Evolutionary conservation across 2,888 invertebrate species (phyloP), one percentile per base, ranked within the genome.

Genomic region (Branchellion lobata): DNA sequence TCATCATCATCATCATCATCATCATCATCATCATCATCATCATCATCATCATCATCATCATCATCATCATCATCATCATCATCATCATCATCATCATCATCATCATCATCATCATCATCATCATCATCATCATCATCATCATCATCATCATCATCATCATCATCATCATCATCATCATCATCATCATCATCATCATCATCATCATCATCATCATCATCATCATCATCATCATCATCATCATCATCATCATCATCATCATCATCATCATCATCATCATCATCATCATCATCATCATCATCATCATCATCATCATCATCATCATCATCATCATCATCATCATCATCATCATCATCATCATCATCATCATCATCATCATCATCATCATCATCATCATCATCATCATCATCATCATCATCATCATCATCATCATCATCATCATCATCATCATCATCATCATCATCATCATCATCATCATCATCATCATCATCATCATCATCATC

Each of bases 401-500:
- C 61, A 74, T 74, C 74, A 74, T 74, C 74, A 74, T 34, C 24
- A 74, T 74, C 74, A 74, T 40, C 47, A 40, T 74, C 36, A 40
- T 74, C 40, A 24, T 40, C 74, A 74, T 24, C 21, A 18, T 21
- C 29, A 27, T 71, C 34, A 27, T 33, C 71, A 71, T 71, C 71
- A 71, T 33, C 29, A 71, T 71, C 71, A 71, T 33, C 34, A 71
- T 71, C 29, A 71, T 33, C 11, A 53, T 57, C 14, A 47, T 34
- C 11, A 1, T 24, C 51, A 24, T 53, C 31, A 74, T 36, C 29
- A 71, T 71, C 71, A 71, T 71, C 71, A 71, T 71, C 71, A 31
- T 31, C 34, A 71, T 14, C 61, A 65, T 65, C 65, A 65, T 65
- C 83, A 71, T 72, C 72, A 33, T 80, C 76, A 77, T 77, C 61